Base-by-base conservation (phyloP, 2,113 vertebrate species). In the Daboia siamensis region DNA sequence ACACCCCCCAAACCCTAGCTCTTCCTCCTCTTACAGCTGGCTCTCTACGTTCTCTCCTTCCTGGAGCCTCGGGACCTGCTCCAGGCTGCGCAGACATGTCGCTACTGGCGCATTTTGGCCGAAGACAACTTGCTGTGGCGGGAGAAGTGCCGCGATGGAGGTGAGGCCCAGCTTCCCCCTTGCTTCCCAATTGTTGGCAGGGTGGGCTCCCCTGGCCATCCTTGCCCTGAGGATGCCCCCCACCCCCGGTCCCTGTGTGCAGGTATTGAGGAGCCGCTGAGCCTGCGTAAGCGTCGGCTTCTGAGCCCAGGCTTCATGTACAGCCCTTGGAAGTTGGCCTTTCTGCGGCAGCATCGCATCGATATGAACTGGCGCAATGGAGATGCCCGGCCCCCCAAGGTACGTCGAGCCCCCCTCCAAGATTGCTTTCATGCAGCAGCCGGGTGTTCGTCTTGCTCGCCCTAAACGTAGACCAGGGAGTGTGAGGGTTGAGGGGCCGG, bases 311-410 rank as follows among this genome's bases (percentile, higher is more conserved):
- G 97, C 0, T 97, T 97, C 95, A 97, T 96, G 96, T 97, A 97
- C 95, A 97, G 97, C 90, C 97, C 97, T 46, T 97, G 97, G 97
- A 97, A 97, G 85, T 93, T 97, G 0, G 97, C 97, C 29, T 97
- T 97, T 93, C 92, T 97, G 91, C 92, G 97, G 9, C 97, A 97
- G 94, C 97, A 97, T 95, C 93, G 74, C 4, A 97, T 97, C 0
- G 97, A 97, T 91, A 96, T 95, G 94, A 97, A 97, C 33, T 97
- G 97, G 97, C 96, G 97, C 2, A 95, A 95, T 0, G 97, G 97
- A 48, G 97, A 97, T 54, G 95, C 97, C 20, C 91, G 59, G 8
- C 93, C 97, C 3, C 97, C 97, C 86, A 97, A 97, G 97, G 97
- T 97, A 61, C 0, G 13, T 12, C 6, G 64, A 69, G 4, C 29